A percentile compares a stretch with the other conserved stretches of the same genome.
These are phyloP conservation scores for Actenoides hombroni DNA, from an alignment of 2,113 vertebrate genomes.

Conservation along the genomic window DNA sequence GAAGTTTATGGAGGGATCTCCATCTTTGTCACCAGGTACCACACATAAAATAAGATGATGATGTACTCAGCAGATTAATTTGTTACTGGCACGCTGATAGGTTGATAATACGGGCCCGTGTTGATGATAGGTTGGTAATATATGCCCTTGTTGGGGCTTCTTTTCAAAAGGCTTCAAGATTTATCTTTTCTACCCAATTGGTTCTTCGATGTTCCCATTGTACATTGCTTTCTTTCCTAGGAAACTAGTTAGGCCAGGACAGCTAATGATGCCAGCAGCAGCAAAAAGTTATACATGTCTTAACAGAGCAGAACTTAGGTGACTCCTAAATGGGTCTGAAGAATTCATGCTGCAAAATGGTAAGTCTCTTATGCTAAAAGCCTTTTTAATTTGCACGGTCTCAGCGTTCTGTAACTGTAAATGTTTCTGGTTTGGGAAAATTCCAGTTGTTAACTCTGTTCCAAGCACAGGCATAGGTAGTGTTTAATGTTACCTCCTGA, in stretches of 20 bases:
- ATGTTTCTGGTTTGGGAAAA: background rate
- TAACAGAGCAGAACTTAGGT: background rate
- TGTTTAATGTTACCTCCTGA: background rate
- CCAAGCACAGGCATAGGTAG: background rate
- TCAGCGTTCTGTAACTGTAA: background rate
- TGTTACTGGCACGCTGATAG: background rate
- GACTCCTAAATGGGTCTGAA: background rate
- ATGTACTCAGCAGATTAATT: background rate
- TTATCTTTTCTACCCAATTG: background rate
- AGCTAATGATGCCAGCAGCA: background rate
- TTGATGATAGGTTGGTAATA: background rate
- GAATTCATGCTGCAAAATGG: background rate
- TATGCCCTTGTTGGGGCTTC: background rate
- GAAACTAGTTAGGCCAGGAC: background rate
- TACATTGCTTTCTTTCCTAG: background rate
- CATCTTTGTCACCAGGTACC: background rate
- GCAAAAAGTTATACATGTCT: background rate
- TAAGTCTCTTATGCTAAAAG: background rate
- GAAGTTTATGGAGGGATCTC: background rate
- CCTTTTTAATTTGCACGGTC: accelerated
- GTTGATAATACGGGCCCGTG: background rate
- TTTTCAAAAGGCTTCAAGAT: background rate
- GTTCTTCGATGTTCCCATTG: background rate
- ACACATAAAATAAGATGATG: background rate
- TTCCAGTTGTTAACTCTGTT: background rate